Evolutionary conservation across 2,797 vertebrate species (phyloP).

Genomic region (Esox masquinongy): DNA sequence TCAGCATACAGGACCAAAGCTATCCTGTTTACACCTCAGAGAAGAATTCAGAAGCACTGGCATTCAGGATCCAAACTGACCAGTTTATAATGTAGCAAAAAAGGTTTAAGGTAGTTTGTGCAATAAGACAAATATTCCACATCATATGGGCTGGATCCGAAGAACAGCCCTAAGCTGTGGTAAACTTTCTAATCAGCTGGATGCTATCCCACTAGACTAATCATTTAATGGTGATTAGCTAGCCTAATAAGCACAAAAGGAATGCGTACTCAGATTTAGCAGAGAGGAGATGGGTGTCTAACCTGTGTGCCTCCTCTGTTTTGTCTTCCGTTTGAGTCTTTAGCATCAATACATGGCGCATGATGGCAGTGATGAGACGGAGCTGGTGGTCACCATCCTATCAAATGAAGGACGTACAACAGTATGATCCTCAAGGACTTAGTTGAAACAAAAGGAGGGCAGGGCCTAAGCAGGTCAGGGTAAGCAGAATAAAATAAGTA

Average conservation of each 20-base stretch:
- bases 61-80: no score
- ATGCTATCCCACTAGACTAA: not conserved
- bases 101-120: no score
- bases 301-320: conserved; percentile 98
- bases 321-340: conserved; percentile 90
- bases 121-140: no score
- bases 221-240: not conserved
- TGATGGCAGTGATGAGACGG: conserved; percentile 87
- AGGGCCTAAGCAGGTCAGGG: not conserved
- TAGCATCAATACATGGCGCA: conserved; percentile 91
- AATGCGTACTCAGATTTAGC: not conserved
- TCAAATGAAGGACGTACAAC: conserved; percentile 43
- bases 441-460: not conserved
- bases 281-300: conserved; percentile 39
- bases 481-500: not conserved
- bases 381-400: conserved; percentile 92
- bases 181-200: not conserved
- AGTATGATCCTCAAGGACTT: not conserved
- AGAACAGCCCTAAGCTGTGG: not conserved
- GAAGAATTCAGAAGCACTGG: no score
- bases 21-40: no score
- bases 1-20: no score
- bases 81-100: no score
- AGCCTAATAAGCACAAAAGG: not conserved
- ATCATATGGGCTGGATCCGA: no score